A percentile compares a stretch with the other conserved stretches of the same genome.
These are phyloP conservation scores for Acropternis orthonyx DNA, from an alignment of 2,797 vertebrate genomes.

Conservation along the genomic window DNA sequence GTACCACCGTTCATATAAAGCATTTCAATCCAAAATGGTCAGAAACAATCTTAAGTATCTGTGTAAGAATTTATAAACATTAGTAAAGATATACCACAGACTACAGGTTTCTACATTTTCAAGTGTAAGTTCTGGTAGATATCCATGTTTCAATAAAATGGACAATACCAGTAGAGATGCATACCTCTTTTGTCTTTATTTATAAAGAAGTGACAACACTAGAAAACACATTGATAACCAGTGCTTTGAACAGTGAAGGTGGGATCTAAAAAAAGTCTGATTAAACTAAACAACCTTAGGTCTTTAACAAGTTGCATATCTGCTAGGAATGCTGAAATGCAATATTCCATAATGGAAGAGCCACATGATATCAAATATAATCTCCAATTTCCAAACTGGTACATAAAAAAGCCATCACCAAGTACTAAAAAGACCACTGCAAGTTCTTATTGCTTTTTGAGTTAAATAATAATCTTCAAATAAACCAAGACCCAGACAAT, in stretches of 20 bases:
- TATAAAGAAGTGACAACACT: conserved; percentile 80
- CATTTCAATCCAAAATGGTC: conserved; percentile 1
- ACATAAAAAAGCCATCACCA: conserved; percentile 68
- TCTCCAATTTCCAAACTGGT: conserved; percentile 66
- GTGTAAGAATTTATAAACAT: not conserved
- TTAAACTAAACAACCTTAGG: conserved; percentile 61
- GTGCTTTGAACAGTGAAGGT: conserved; percentile 72
- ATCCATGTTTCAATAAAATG: conserved; percentile 31
- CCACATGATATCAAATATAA: conserved; percentile 77
- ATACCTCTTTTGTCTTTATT: conserved; percentile 71
- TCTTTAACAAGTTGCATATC: conserved; percentile 66
- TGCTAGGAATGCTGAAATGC: conserved; percentile 73
- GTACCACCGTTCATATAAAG: conserved; percentile 10
- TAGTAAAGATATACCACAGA: not conserved
- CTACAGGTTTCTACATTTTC: not conserved
- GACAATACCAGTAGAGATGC: conserved; percentile 43
- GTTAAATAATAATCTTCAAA: conserved; percentile 65
- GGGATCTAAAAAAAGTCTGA: conserved; percentile 71
- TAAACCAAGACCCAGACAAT: conserved; percentile 64
- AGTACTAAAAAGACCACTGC: conserved; percentile 64
- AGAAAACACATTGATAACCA: conserved; percentile 79
- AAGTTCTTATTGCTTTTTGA: conserved; percentile 75
- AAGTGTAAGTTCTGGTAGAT: not conserved
- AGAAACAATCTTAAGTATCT: not conserved
- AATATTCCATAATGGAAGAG: conserved; percentile 69